A percentile compares a stretch with the other conserved stretches of the same genome.
Evolutionary conservation across 2,888 invertebrate species (phyloP).

Genomic region (Eupithecia abbreviata): DNA sequence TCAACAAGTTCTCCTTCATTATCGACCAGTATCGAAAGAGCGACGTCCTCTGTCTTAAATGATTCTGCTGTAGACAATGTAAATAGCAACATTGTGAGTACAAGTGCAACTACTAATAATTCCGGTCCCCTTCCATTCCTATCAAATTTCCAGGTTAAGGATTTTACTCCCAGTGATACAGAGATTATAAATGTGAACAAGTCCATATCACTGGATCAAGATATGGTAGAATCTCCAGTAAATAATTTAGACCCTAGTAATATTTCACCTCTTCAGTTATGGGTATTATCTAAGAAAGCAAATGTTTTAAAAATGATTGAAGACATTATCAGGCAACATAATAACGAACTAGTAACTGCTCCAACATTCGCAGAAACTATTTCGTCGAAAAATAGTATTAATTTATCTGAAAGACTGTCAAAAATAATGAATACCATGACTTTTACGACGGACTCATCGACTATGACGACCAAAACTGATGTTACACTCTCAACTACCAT

Average conservation of each 20-base stretch:
- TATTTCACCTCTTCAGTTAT: constrained; percentile 71
- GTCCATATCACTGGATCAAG: constrained; percentile 45
- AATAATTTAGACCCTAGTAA: constrained; percentile 61
- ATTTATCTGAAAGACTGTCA: constrained; percentile 69
- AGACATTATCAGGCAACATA: constrained; percentile 75
- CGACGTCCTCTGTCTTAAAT: constrained; percentile 56
- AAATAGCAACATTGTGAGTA: constrained; percentile 47
- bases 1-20: constrained; percentile 11
- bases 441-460: constrained; percentile 58
- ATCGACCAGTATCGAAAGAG: constrained; percentile 38
- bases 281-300: constrained; percentile 79
- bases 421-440: constrained; percentile 73
- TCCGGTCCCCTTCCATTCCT: constrained; percentile 65
- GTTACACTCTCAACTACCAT: constrained; percentile 36
- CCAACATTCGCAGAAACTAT: constrained; percentile 63
- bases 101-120: constrained; percentile 55
- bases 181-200: constrained; percentile 44
- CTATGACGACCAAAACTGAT: constrained; percentile 50
- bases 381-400: constrained; percentile 57
- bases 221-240: constrained; percentile 45
- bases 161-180: constrained; percentile 54
- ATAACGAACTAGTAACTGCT: constrained; percentile 71
- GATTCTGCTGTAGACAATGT: constrained; percentile 50
- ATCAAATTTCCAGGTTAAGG: constrained; percentile 63
- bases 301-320: constrained; percentile 80